phyloP scores from a whole-genome alignment of 53 echinoderm and acorn worm species.

The Zoroaster sp. region DNA sequence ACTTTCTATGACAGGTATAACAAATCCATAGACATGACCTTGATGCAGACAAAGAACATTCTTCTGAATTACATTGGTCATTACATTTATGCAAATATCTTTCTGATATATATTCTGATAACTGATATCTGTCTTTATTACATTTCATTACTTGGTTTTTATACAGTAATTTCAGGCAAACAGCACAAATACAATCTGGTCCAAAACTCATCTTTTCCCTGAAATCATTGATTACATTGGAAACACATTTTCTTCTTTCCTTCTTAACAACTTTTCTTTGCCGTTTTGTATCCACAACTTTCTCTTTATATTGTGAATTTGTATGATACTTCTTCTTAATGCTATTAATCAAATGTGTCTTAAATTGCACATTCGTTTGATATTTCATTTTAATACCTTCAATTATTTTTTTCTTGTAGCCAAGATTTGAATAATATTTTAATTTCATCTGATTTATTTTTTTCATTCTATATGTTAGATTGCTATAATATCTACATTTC shows the following conservation, averaged over 20 bases:
- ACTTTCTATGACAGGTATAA: no score
- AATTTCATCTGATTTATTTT: not conserved
- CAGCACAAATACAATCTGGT: not conserved
- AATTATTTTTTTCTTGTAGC: not conserved
- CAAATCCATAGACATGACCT: no score
- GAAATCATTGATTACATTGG: not conserved
- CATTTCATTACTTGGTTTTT: constrained; percentile 50
- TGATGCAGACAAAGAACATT: no score
- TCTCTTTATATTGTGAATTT: not conserved
- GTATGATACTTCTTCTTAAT: not conserved
- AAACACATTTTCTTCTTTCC: not conserved
- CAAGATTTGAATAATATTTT: not conserved
- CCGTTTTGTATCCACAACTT: not conserved
- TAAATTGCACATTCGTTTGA: not conserved
- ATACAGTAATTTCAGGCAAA: constrained; percentile 24
- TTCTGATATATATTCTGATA: no score
- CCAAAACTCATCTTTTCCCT: not conserved
- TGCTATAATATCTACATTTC: not conserved
- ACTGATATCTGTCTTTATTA: constrained; percentile 25
- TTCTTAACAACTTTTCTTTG: not conserved
- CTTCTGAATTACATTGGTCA: no score
- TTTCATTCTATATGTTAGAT: not conserved
- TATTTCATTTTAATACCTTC: no score
- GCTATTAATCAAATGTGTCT: not conserved
- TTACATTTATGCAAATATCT: no score